Conservation (phyloP, 1,140 invertebrate genomes). For the Apocrypta bakeri region DNA sequence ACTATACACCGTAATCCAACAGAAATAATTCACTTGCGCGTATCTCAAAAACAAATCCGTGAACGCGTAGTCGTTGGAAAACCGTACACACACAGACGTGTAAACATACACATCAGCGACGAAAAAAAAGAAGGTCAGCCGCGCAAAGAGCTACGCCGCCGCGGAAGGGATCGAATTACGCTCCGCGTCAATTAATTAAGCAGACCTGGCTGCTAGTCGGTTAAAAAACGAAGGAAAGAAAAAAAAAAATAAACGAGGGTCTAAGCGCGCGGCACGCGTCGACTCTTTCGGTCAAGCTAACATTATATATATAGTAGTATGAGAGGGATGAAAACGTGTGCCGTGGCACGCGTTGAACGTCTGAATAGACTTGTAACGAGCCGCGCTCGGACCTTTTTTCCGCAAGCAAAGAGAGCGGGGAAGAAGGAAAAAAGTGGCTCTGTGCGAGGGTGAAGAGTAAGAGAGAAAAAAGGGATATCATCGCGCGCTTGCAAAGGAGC, state of each 20-base stretch:
- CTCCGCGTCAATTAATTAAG: slow-evolving; percentile 67
- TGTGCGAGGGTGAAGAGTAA: slow-evolving; percentile 39
- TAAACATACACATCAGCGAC: no score
- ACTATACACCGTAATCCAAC: background rate
- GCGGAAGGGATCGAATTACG: slow-evolving; percentile 54
- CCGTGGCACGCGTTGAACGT: slow-evolving; percentile 71
- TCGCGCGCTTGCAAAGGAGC: slow-evolving; percentile 58
- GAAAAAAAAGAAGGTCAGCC: slow-evolving; percentile 34
- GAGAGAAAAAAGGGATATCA: slow-evolving; percentile 55
- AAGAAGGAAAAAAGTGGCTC: slow-evolving; percentile 50
- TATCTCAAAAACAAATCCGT: background rate
- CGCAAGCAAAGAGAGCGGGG: slow-evolving; percentile 48
- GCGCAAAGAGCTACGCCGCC: background rate
- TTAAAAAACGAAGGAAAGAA: slow-evolving; percentile 54
- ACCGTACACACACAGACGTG: no score
- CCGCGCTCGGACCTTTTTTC: slow-evolving; percentile 59
- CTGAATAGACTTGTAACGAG: slow-evolving; percentile 75
- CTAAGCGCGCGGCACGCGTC: slow-evolving; percentile 37
- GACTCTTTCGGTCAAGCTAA: slow-evolving; percentile 64
- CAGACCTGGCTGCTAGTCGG: slow-evolving; percentile 60
- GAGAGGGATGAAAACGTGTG: slow-evolving; percentile 62
- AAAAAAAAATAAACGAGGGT: slow-evolving; percentile 39
- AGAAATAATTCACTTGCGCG: background rate
- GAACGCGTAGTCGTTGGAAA: background rate
- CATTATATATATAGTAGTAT: background rate